Evolutionary conservation across 1,140 invertebrate genomes (phyloP).

Genomic region (Drosophila pseudoobscura): DNA sequence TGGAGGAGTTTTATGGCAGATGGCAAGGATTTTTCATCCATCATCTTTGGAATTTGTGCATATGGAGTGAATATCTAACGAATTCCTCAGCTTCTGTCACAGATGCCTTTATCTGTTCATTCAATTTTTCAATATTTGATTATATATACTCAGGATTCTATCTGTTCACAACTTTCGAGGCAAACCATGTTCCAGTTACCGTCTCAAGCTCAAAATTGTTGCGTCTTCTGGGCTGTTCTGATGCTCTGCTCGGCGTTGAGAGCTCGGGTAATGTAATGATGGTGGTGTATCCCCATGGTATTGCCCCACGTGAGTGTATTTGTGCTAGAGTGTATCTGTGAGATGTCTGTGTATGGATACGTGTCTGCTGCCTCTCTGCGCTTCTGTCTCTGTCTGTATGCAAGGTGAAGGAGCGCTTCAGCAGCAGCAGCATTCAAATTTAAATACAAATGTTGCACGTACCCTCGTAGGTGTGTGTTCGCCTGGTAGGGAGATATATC

Average conservation of each 20-base stretch:
- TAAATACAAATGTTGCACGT: constrained; percentile 81
- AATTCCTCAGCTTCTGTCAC: background rate
- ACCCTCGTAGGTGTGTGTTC: constrained; percentile 52
- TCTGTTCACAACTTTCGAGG: constrained; percentile 36
- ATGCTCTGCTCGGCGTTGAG: too few species aligned
- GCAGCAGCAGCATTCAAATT: constrained; percentile 64
- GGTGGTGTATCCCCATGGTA: too few species aligned
- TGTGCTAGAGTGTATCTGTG: constrained; percentile 14
- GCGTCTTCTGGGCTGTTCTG: constrained; percentile 24
- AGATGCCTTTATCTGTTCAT: too few species aligned
- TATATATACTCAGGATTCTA: background rate
- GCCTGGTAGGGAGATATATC: constrained; percentile 19
- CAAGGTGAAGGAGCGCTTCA: constrained; percentile 30
- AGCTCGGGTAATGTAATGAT: too few species aligned
- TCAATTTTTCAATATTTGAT: background rate
- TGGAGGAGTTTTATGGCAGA: too few species aligned
- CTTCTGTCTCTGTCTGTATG: constrained; percentile 19
- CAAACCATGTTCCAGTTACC: constrained; percentile 44
- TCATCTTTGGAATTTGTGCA: too few species aligned
- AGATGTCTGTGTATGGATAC: constrained; percentile 1
- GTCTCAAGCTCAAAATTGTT: constrained; percentile 53
- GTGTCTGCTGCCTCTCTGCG: constrained; percentile 15
- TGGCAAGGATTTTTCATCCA: too few species aligned
- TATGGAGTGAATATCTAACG: too few species aligned
- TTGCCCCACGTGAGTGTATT: background rate